Conservation (phyloP, 2,888 invertebrate species). For the Mamestra brassicae region DNA sequence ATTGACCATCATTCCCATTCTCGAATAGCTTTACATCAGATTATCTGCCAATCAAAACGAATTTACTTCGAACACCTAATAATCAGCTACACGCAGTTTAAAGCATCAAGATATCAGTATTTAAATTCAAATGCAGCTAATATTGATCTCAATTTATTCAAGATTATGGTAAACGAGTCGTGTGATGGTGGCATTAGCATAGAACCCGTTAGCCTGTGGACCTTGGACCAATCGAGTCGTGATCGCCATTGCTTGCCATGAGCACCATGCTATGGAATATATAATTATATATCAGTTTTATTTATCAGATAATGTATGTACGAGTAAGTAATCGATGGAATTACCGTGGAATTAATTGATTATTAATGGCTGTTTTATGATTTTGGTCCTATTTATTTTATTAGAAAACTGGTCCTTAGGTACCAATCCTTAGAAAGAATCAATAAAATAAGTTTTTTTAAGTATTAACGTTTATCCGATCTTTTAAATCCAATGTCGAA, state of each 20-base stretch:
- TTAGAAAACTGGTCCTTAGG: not conserved
- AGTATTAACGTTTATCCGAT: not conserved
- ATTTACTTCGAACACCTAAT: not conserved
- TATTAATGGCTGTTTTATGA: not conserved
- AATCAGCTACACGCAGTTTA: constrained; percentile 16
- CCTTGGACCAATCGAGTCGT: constrained; percentile 56
- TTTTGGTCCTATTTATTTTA: not conserved
- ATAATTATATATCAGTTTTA: constrained; percentile 6
- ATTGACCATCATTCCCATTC: not conserved
- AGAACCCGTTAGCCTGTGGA: constrained; percentile 38
- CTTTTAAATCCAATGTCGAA: not conserved
- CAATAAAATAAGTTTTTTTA: not conserved
- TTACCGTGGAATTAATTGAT: constrained; percentile 2
- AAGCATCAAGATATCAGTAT: constrained; percentile 22
- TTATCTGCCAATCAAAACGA: not conserved
- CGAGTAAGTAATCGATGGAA: not conserved
- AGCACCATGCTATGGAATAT: constrained; percentile 14
- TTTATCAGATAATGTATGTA: not conserved
- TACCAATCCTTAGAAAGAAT: not conserved
- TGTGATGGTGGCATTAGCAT: constrained; percentile 40
- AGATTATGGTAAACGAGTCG: constrained; percentile 41
- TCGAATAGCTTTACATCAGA: not conserved
- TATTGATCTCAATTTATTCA: constrained; percentile 40
- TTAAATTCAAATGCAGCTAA: constrained; percentile 27
- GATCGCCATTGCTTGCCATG: constrained; percentile 15